Evolutionary conservation across 92 coral and sea anemone genomes (phyloP).

Genomic region (Phenganax stokvisi): DNA sequence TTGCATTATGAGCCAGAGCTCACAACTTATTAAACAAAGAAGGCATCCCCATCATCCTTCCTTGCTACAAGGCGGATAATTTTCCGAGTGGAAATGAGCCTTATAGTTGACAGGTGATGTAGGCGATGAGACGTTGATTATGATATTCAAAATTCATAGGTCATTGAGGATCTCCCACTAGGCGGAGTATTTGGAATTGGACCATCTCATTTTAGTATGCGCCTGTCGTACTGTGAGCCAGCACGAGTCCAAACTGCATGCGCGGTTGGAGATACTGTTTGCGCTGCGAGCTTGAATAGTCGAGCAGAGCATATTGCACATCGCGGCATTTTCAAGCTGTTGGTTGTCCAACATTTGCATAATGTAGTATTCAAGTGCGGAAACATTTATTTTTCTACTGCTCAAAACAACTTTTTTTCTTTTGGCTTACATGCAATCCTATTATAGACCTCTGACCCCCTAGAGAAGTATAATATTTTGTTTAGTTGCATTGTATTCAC

Average conservation of each 20-base stretch:
- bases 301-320: neutral
- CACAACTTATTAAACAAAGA: too few relatives aligned
- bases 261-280: conserved; percentile 23
- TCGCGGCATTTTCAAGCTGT: conserved; percentile 22
- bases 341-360: neutral
- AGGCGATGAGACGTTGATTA: neutral
- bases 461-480: too few relatives aligned
- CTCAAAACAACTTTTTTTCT: too few relatives aligned
- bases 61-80: too few relatives aligned
- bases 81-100: too few relatives aligned
- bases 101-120: conserved; percentile 16
- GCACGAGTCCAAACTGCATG: conserved; percentile 11
- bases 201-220: conserved; percentile 32
- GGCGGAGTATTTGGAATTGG: conserved; percentile 29
- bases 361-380: neutral
- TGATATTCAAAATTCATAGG: conserved; percentile 20
- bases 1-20: too few relatives aligned
- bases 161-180: conserved; percentile 23
- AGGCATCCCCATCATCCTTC: too few relatives aligned
- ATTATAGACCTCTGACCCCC: too few relatives aligned
- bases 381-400: too few relatives aligned
- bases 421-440: too few relatives aligned
- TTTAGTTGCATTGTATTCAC: too few relatives aligned
- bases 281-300: neutral
- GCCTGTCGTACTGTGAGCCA: conserved; percentile 26